Conservation (phyloP, 2,888 invertebrate species). For the Resseliella maxima region DNA sequence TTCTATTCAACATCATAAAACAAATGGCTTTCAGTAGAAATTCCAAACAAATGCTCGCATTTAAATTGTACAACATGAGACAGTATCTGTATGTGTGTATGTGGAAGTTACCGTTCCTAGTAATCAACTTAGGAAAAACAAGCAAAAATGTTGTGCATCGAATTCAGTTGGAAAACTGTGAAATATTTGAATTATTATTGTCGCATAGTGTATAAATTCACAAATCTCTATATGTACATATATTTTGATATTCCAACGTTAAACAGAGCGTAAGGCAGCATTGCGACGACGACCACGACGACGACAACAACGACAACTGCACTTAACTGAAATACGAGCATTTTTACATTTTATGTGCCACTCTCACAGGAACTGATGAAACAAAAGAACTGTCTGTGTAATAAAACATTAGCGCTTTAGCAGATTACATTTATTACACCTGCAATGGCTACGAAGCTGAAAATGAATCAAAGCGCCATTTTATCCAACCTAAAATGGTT, state of each 20-base stretch:
- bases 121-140: slow-evolving; percentile 23
- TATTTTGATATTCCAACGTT: not conserved
- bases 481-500: not conserved
- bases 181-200: slow-evolving; percentile 48
- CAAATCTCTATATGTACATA: not conserved
- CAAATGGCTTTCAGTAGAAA: not conserved
- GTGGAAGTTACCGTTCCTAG: too few species aligned
- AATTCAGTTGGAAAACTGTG: not conserved
- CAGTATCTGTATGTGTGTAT: not conserved
- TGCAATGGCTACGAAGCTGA: not conserved
- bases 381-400: slow-evolving; percentile 41
- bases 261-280: not conserved
- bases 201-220: slow-evolving; percentile 44
- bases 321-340: not conserved
- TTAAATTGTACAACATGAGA: not conserved
- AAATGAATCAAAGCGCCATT: slow-evolving; percentile 1
- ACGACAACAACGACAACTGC: too few species aligned
- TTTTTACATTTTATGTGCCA: slow-evolving; percentile 17
- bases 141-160: slow-evolving; percentile 8
- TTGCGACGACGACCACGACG: slow-evolving; percentile 21
- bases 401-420: slow-evolving; percentile 42
- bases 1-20: not conserved
- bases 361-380: not conserved
- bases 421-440: slow-evolving; percentile 51
- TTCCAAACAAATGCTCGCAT: slow-evolving; percentile 16